Evolutionary conservation across 2,888 invertebrate species (phyloP), one percentile per base, ranked within the genome.

Genomic region (Macaria notata): DNA sequence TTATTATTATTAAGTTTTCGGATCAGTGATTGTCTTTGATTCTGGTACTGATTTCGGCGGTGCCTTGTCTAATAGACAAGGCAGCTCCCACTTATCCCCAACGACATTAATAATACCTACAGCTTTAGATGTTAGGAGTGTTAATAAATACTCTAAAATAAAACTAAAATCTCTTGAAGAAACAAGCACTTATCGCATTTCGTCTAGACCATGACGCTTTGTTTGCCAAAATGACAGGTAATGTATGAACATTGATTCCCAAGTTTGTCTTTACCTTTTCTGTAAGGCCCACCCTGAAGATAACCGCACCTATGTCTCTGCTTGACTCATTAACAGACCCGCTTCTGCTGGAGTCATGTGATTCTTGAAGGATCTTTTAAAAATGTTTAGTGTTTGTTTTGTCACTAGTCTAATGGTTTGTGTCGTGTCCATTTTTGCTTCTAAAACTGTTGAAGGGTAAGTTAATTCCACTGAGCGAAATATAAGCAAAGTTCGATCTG

Each of bases 231-330:
- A 69, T 65, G 65, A 72, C 63, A 46, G 33, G 62, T 70, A 74
- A 71, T 82, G 78, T 84, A 73, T 83, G 80, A 77, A 82, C 79
- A 83, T 79, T 81, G 85, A 86, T 86, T 84, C 78, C 72, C 72
- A 56, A 71, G 84, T 89, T 87, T 84, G 72, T 78, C 69, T 71
- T 76, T 71, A 71, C 90, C 89, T 86, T 78, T 88, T 81, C 61
- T 86, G 85, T 62, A 50, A 58, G 83, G 71, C 87, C 80, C 83
- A 77, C 84, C 89, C 81, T 80, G 63, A 44, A 61, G 88, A 89
- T 88, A 88, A 81, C 72, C 68, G 30, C 70, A 71, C 74, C 78
- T 78, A 79, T 77, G 79, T 81, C 76, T 77, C 72, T 3, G 30
- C 31, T 49, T 76, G 76, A 72, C 69, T 81, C 83, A 85, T 82